Conservation (phyloP, 2,797 vertebrate species). For the Bovichtus diacanthus region DNA sequence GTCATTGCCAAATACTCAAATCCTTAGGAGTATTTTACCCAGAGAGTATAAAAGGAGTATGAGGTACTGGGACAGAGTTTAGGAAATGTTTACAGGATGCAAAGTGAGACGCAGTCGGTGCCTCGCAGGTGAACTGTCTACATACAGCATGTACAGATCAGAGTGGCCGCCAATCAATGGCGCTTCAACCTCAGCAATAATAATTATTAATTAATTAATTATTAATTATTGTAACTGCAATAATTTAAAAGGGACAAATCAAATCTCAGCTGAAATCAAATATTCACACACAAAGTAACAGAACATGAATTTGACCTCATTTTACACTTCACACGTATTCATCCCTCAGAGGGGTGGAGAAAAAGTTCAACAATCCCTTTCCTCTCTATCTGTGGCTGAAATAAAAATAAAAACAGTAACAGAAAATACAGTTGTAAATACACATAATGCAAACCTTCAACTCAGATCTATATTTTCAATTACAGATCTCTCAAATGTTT, state of each 20-base stretch:
- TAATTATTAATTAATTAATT: not conserved
- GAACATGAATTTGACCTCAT: constrained; percentile 36
- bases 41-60: not conserved
- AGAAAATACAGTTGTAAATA: constrained; percentile 29
- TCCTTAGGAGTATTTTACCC: constrained; percentile 5
- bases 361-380: constrained; percentile 50
- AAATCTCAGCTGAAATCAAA: constrained; percentile 43
- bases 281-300: constrained; percentile 55
- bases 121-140: constrained; percentile 18
- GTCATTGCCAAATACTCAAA: not conserved
- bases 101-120: not conserved
- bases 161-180: constrained; percentile 28
- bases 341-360: constrained; percentile 16
- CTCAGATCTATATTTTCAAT: constrained; percentile 22
- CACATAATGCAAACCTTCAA: constrained; percentile 13
- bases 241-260: constrained; percentile 52
- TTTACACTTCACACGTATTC: constrained; percentile 29
- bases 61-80: no score
- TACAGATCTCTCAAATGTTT: constrained; percentile 15
- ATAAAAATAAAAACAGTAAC: constrained; percentile 30
- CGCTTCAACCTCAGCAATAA: constrained; percentile 21
- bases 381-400: constrained; percentile 54
- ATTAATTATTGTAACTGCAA: constrained; percentile 18
- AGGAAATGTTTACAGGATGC: constrained; percentile 7
- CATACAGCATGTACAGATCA: constrained; percentile 48